phyloP scores from a whole-genome alignment of 2,888 invertebrate genomes.

The Apamea anceps region DNA sequence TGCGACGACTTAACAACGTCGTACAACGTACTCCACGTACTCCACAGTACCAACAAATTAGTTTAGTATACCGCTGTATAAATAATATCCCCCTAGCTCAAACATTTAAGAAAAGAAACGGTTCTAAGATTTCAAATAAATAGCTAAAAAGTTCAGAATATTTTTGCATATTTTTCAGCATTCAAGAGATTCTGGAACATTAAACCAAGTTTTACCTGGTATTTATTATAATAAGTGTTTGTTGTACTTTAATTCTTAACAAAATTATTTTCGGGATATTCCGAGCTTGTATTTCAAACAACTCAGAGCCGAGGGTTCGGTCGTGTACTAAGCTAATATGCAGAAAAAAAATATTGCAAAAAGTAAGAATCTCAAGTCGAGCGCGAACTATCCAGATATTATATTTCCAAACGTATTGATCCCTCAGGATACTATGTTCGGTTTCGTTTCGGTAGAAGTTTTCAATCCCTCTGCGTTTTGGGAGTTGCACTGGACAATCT shows the following conservation, averaged over 20 bases:
- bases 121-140: constrained; percentile 57
- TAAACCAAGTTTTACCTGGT: constrained; percentile 45
- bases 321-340: constrained; percentile 76
- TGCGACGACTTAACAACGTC: constrained; percentile 71
- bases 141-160: constrained; percentile 56
- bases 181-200: constrained; percentile 50
- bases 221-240: constrained; percentile 51
- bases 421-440: constrained; percentile 87
- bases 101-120: constrained; percentile 46
- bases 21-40: constrained; percentile 58
- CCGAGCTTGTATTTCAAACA: constrained; percentile 59
- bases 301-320: constrained; percentile 61
- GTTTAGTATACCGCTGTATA: constrained; percentile 50
- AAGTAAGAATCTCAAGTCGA: constrained; percentile 78
- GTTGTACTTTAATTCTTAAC: constrained; percentile 43
- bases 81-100: constrained; percentile 46
- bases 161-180: constrained; percentile 59
- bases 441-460: constrained; percentile 88
- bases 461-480: constrained; percentile 89
- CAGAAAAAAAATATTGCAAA: constrained; percentile 76
- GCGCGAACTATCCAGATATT: constrained; percentile 86
- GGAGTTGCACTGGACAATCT: constrained; percentile 90
- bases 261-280: constrained; percentile 39
- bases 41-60: constrained; percentile 60
- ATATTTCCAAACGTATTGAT: constrained; percentile 89